phyloP scores from a whole-genome alignment of 2,888 invertebrate species.

The Troides aeacus region DNA sequence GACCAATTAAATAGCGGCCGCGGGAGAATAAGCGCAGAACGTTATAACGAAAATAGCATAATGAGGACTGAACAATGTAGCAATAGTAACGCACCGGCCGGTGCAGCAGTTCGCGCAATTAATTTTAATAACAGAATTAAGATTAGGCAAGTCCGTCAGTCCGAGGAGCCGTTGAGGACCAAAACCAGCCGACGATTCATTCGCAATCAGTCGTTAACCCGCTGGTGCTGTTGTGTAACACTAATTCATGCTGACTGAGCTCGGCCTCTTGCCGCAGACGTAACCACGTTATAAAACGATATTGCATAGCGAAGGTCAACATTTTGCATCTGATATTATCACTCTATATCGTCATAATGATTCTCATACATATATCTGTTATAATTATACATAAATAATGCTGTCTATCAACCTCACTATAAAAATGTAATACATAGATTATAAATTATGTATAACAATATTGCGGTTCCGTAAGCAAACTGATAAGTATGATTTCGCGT shows the following conservation, averaged over 20 bases:
- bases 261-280: constrained; percentile 34
- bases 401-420: no score
- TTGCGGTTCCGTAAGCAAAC: no score
- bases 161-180: constrained; percentile 34
- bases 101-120: constrained; percentile 37
- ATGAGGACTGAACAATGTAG: constrained; percentile 17
- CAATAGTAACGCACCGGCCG: constrained; percentile 11
- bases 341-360: not conserved
- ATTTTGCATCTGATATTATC: constrained; percentile 29
- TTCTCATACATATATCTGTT: no score
- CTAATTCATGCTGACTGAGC: constrained; percentile 35
- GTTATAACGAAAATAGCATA: constrained; percentile 6
- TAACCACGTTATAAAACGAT: constrained; percentile 40
- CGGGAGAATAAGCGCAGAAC: not conserved
- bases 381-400: no score
- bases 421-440: no score
- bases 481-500: no score
- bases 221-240: constrained; percentile 46
- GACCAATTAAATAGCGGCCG: constrained; percentile 4
- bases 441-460: no score
- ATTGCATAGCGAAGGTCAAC: constrained; percentile 41
- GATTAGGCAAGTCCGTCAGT: constrained; percentile 40
- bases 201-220: constrained; percentile 59
- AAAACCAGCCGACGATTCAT: constrained; percentile 47
- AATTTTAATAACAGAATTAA: constrained; percentile 45